phyloP scores from a whole-genome alignment of 2,113 vertebrate species.

The Bettongia penicillata region DNA sequence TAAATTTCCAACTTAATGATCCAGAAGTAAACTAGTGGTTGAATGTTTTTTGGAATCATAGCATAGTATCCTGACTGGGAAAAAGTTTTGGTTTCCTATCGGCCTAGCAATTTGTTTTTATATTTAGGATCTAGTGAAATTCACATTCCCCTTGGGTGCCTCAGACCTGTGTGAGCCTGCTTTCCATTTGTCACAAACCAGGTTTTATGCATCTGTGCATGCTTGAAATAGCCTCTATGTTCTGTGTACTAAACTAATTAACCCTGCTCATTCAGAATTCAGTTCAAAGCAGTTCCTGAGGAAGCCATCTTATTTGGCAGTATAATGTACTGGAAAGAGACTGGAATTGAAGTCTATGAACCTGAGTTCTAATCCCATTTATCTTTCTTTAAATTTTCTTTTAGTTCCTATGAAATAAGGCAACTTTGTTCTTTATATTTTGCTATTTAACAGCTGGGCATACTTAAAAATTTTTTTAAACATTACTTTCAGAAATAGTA shows the following conservation, averaged over 20 bases:
- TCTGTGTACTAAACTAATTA: constrained; percentile 17
- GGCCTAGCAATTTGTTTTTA: not conserved
- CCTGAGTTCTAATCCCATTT: not conserved
- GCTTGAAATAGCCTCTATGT: not conserved
- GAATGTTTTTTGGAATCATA: not conserved
- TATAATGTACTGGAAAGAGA: not conserved
- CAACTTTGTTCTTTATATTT: not conserved
- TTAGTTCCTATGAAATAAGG: not conserved
- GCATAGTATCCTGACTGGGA: not conserved
- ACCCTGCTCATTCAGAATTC: not conserved
- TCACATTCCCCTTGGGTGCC: not conserved
- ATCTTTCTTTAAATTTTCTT: not conserved
- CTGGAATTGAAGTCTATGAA: not conserved
- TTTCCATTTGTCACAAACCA: not conserved
- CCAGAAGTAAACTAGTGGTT: not conserved
- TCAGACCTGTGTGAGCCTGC: constrained; percentile 1
- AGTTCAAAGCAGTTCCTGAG: constrained; percentile 22
- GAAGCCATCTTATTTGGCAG: constrained; percentile 46
- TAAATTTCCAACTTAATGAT: not conserved
- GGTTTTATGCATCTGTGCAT: not conserved
- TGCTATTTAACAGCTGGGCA: not conserved
- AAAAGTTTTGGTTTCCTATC: not conserved
- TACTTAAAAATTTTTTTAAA: not conserved
- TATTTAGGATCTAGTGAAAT: not conserved
- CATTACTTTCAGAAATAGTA: not conserved